Conservation (phyloP, 2,113 vertebrate species). For the Stictonetta naevosa region DNA sequence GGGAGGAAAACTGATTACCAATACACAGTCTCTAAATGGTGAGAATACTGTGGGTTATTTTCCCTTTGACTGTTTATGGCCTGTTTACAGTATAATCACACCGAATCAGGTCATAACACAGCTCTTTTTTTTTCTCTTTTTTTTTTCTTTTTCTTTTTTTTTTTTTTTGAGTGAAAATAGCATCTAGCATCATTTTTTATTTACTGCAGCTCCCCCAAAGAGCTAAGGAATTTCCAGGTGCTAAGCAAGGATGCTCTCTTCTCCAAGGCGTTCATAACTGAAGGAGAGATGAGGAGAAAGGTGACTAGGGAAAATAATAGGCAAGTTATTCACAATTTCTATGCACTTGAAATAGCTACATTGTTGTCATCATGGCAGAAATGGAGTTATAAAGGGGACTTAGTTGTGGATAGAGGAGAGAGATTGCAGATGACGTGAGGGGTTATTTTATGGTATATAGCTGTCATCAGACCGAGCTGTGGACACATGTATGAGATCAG, state of each 20-base stretch:
- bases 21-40: constrained; percentile 1
- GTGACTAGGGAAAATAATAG: neutral
- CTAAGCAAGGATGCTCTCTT: neutral
- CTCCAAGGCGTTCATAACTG: neutral
- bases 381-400: neutral
- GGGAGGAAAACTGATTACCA: constrained; percentile 39
- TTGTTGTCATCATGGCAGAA: neutral
- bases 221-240: constrained; percentile 3
- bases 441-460: neutral
- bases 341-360: neutral
- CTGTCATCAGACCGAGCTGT: neutral
- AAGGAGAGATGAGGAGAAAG: neutral
- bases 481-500: neutral
- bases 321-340: constrained; percentile 1
- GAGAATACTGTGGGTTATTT: constrained; percentile 57
- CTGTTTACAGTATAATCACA: constrained; percentile 54
- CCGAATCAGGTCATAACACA: constrained; percentile 35
- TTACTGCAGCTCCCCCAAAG: neutral
- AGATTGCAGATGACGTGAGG: neutral
- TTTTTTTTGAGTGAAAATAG: neutral
- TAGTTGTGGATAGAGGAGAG: neutral
- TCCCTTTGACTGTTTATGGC: constrained; percentile 50
- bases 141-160: neutral
- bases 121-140: neutral
- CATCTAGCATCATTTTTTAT: neutral